phyloP scores from a whole-genome alignment of 2,113 vertebrate genomes.

The Hippoglossus stenolepis region DNA sequence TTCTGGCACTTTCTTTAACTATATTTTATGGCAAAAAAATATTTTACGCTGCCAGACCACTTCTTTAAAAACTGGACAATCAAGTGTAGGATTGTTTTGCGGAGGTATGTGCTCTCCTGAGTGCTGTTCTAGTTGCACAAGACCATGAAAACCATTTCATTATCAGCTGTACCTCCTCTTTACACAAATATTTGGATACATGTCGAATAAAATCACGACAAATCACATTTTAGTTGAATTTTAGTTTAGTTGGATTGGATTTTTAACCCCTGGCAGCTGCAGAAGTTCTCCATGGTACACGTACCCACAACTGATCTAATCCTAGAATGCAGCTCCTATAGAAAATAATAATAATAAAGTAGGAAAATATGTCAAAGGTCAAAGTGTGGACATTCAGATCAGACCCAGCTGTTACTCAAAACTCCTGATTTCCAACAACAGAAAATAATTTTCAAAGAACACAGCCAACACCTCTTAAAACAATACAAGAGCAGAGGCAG shows the following conservation, averaged over 20 bases:
- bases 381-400: slow-evolving; percentile 30
- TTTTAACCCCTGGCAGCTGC: background rate
- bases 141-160: background rate
- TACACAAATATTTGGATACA: too few relatives aligned
- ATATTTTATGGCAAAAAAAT: too few relatives aligned
- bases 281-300: background rate
- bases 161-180: too few relatives aligned
- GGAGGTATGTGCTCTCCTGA: too few relatives aligned
- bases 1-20: too few relatives aligned
- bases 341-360: background rate
- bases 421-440: slow-evolving; percentile 63
- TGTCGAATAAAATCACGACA: too few relatives aligned
- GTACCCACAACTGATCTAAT: background rate
- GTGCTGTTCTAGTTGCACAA: too few relatives aligned
- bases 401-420: slow-evolving; percentile 30
- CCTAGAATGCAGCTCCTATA: background rate
- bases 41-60: too few relatives aligned
- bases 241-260: background rate
- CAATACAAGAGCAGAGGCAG: slow-evolving; percentile 56
- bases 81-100: too few relatives aligned
- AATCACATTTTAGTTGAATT: background rate
- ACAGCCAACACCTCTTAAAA: slow-evolving; percentile 75
- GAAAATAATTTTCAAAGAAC: slow-evolving; percentile 70
- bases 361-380: slow-evolving; percentile 49
- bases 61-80: too few relatives aligned